phyloP scores from a whole-genome alignment of 2,113 vertebrate genomes.

The Ranitomeya imitator region DNA sequence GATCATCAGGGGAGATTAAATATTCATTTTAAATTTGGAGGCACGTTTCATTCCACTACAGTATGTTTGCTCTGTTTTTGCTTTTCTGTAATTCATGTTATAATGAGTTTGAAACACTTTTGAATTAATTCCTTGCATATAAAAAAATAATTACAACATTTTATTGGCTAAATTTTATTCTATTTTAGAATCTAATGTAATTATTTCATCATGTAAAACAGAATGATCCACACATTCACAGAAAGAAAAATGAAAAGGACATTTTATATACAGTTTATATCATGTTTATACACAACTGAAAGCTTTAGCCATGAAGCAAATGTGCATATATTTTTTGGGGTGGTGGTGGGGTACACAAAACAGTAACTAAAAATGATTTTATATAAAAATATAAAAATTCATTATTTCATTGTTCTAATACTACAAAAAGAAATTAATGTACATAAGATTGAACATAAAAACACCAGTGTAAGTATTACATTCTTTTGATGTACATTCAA shows the following conservation, averaged over 20 bases:
- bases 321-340: neutral
- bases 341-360: neutral
- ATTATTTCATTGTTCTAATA: neutral
- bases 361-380: neutral
- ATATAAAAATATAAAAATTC: neutral
- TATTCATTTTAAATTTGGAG: too few species aligned
- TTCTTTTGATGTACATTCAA: neutral
- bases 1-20: too few species aligned
- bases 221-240: neutral
- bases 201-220: neutral
- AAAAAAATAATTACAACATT: too few species aligned
- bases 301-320: neutral
- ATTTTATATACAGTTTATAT: too few species aligned
- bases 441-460: neutral
- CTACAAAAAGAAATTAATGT: neutral
- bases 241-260: neutral
- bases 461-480: neutral
- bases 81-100: too few species aligned
- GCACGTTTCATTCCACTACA: too few species aligned
- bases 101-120: too few species aligned
- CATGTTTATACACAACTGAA: neutral
- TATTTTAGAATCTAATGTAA: neutral
- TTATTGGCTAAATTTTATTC: neutral
- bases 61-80: too few species aligned
- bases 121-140: too few species aligned